Percentiles rank a stretch among this genome's conserved stretches.
Conservation (phyloP, 2,888 invertebrate genomes). For the Bedellia somnulentella region DNA sequence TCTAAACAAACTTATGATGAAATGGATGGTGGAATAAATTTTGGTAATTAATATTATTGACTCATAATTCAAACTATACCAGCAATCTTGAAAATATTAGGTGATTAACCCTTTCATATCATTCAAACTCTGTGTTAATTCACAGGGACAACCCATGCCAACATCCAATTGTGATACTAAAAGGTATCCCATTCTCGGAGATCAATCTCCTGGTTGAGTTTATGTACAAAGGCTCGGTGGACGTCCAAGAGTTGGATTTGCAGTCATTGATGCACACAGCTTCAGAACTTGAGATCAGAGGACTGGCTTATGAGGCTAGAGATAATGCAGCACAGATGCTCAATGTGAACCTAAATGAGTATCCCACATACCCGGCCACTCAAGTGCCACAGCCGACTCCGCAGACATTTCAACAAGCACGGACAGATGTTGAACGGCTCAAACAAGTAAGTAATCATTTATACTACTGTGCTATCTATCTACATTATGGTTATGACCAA, state of each 20-base stretch:
- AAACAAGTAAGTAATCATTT: conserved; percentile 35
- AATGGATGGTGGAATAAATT: too few relatives aligned
- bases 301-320: conserved; percentile 62
- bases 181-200: conserved; percentile 66
- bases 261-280: conserved; percentile 68
- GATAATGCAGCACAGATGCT: conserved; percentile 59
- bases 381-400: conserved; percentile 9
- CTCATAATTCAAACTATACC: too few relatives aligned
- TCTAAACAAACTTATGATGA: too few relatives aligned
- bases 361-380: conserved; percentile 39
- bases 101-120: too few relatives aligned
- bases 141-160: conserved; percentile 69
- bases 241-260: conserved; percentile 65
- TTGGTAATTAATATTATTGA: too few relatives aligned
- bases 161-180: conserved; percentile 72
- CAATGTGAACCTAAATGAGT: conserved; percentile 56
- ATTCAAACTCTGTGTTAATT: too few relatives aligned
- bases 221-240: conserved; percentile 72
- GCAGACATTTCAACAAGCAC: conserved; percentile 12
- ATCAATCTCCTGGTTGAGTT: conserved; percentile 69
- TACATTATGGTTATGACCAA: too few relatives aligned
- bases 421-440: conserved; percentile 48
- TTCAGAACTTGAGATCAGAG: conserved; percentile 68
- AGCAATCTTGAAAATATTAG: too few relatives aligned
- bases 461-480: too few relatives aligned